Evolutionary conservation across 2,888 invertebrate genomes (phyloP).

Genomic region (Pristionchus exspectatus): DNA sequence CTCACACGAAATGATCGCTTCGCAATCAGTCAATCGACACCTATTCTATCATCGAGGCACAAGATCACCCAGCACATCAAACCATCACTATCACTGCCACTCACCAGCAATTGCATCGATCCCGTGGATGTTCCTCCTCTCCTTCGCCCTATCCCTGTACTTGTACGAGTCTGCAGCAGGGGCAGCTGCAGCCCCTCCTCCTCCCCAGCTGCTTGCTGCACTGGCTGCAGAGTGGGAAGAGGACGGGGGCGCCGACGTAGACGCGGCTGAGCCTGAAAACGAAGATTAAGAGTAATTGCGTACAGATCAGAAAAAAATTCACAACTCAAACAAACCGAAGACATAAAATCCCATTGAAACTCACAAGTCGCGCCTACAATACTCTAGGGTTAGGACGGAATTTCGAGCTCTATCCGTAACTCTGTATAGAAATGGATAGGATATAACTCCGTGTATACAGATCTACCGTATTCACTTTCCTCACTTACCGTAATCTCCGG

Average conservation of each 20-base stretch:
- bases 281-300: background rate
- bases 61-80: no score
- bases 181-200: background rate
- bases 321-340: no score
- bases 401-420: background rate
- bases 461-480: background rate
- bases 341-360: no score
- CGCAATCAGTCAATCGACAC: no score
- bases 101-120: constrained; percentile 58
- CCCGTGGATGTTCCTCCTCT: constrained; percentile 93
- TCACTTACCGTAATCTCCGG: constrained; percentile 16
- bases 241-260: background rate
- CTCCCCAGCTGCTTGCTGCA: background rate
- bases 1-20: no score
- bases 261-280: constrained; percentile 8
- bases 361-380: background rate
- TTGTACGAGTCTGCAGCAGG: constrained; percentile 35
- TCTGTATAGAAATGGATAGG: no score
- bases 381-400: no score
- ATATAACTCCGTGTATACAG: no score
- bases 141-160: constrained; percentile 96
- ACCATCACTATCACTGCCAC: background rate
- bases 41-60: no score
- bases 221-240: background rate
- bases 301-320: no score